Percentiles rank a stretch among this genome's conserved stretches.
phyloP scores from a whole-genome alignment of 2,888 invertebrate species.

The Lasius fuliginosus region DNA sequence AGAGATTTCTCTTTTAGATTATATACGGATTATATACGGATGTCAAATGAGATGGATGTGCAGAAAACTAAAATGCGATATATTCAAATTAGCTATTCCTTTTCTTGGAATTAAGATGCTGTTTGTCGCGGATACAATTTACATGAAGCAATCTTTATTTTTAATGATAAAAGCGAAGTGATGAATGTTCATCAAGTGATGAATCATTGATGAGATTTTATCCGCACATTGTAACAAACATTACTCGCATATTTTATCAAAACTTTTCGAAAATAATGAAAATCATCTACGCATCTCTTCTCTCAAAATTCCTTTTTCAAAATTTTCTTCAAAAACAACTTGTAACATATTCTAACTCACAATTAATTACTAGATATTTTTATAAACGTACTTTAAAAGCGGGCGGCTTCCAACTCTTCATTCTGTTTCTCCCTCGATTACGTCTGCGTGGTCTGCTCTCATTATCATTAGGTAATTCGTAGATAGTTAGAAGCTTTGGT shows the following conservation, averaged over 20 bases:
- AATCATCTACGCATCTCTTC: neutral
- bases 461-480: conserved; percentile 44
- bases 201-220: conserved; percentile 47
- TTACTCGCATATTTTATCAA: neutral
- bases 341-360: neutral
- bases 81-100: conserved; percentile 41
- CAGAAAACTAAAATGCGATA: conserved; percentile 40
- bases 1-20: conserved; percentile 42
- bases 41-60: conserved; percentile 43
- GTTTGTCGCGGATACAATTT: conserved; percentile 26
- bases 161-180: conserved; percentile 52
- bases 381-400: conserved; percentile 18
- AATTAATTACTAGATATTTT: conserved; percentile 17
- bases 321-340: neutral
- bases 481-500: conserved; percentile 40
- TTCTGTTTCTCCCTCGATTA: conserved; percentile 21
- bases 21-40: conserved; percentile 38
- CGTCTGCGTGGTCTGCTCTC: conserved; percentile 39
- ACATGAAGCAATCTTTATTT: conserved; percentile 64
- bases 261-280: neutral
- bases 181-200: conserved; percentile 29
- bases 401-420: neutral
- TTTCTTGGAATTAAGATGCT: conserved; percentile 40
- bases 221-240: neutral
- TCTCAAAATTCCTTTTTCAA: neutral